These are phyloP conservation scores for Sebastes trivittatus DNA, from an alignment of 2,797 vertebrate genomes.

Conservation along the genomic window DNA sequence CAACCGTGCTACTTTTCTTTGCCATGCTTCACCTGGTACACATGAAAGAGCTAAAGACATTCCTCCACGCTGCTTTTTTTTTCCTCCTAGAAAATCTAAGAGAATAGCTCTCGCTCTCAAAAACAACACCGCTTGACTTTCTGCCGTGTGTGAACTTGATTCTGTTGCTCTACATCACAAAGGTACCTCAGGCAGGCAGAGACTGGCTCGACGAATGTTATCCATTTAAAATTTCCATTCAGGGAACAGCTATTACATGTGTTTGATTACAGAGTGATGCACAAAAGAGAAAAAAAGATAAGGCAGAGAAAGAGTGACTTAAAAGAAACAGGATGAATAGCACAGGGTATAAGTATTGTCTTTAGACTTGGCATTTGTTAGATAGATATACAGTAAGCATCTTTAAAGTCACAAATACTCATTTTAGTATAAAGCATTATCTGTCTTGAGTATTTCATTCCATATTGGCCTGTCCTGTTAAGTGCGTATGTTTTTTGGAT, in stretches of 20 bases:
- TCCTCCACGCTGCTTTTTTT: constrained; percentile 40
- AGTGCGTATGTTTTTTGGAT: not conserved
- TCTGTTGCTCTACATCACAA: constrained; percentile 52
- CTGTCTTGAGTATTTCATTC: not conserved
- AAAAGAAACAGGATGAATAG: constrained; percentile 20
- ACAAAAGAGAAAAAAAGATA: constrained; percentile 24
- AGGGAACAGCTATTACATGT: constrained; percentile 49
- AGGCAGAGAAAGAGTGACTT: not conserved
- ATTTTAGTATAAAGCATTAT: not conserved
- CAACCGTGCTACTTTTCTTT: constrained; percentile 32
- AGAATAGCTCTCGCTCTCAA: constrained; percentile 38
- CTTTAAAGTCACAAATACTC: not conserved
- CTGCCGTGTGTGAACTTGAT: constrained; percentile 73
- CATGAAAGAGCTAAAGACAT: constrained; percentile 65
- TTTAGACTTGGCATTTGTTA: constrained; percentile 6
- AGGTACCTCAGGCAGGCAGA: constrained; percentile 71
- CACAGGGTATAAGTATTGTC: not conserved
- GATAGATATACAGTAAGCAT: not conserved
- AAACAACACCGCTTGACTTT: constrained; percentile 36
- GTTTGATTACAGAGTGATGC: constrained; percentile 42
- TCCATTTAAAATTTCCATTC: constrained; percentile 71
- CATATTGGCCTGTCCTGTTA: not conserved
- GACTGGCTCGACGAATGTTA: constrained; percentile 71
- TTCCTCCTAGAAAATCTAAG: not conserved
- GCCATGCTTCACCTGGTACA: constrained; percentile 63